Conservation (phyloP, 2,113 vertebrate species). For the Aleadryas rufinucha region DNA sequence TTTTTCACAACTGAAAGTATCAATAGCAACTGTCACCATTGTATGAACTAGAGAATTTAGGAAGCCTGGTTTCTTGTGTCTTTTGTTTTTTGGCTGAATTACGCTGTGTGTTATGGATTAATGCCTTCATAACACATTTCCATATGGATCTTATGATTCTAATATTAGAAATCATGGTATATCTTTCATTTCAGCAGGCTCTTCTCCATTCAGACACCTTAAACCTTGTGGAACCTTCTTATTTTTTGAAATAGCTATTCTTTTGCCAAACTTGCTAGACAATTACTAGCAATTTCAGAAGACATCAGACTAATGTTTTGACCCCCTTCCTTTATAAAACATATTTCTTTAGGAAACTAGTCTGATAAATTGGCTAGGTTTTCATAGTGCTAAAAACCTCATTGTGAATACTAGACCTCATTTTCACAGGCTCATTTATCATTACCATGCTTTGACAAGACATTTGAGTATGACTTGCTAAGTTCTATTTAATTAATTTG, state of each 20-base stretch:
- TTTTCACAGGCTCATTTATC: neutral
- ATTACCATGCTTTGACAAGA: neutral
- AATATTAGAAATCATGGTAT: neutral
- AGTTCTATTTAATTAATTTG: neutral
- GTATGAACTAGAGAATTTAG: neutral
- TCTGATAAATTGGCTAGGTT: neutral
- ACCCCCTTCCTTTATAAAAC: neutral
- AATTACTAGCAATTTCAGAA: neutral
- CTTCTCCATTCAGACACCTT: neutral
- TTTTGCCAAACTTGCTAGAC: neutral
- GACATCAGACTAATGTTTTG: neutral
- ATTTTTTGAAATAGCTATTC: neutral
- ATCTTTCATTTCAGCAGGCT: neutral
- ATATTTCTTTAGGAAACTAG: neutral
- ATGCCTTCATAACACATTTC: neutral
- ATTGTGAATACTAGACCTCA: neutral
- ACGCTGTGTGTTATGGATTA: neutral
- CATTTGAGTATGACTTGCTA: neutral
- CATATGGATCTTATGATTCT: neutral
- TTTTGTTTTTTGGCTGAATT: neutral
- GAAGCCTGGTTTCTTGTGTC: neutral
- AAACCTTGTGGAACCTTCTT: neutral
- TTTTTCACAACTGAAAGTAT: neutral
- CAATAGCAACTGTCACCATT: neutral
- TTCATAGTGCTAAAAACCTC: neutral